These are phyloP conservation scores for Xenotilapia flavipinnis DNA, from an alignment of 2,113 vertebrate genomes.

Conservation along the genomic window DNA sequence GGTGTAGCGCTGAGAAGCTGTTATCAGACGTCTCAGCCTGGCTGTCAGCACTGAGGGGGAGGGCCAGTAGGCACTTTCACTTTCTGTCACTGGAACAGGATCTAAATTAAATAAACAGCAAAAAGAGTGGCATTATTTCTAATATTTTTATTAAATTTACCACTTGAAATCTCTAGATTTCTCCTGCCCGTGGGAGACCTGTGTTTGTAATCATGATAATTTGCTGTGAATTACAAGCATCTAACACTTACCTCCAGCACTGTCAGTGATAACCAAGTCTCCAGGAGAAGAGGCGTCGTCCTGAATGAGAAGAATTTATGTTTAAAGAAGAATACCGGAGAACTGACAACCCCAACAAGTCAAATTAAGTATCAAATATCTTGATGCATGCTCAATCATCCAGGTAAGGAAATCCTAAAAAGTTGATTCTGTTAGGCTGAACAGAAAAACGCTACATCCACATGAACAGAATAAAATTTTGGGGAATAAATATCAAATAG, in stretches of 20 bases:
- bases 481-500: not conserved
- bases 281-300: slow-evolving; percentile 95
- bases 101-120: slow-evolving; percentile 62
- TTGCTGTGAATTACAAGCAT: not conserved
- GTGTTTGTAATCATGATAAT: not conserved
- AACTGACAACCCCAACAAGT: not conserved
- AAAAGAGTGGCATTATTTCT: not conserved
- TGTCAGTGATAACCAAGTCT: slow-evolving; percentile 90
- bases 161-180: not conserved
- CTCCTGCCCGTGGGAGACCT: not conserved
- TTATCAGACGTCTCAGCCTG: slow-evolving; percentile 91
- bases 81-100: slow-evolving; percentile 76
- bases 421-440: not conserved
- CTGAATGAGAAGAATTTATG: slow-evolving; percentile 56
- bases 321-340: not conserved
- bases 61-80: slow-evolving; percentile 87
- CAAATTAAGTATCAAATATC: not conserved
- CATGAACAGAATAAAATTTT: not conserved
- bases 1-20: slow-evolving; percentile 90
- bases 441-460: not conserved
- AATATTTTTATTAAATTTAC: not conserved
- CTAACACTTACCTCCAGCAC: slow-evolving; percentile 71
- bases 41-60: slow-evolving; percentile 91
- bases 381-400: not conserved
- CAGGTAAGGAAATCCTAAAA: not conserved